Conservation (phyloP, 2,113 vertebrate species). For the Lepisosteus oculatus region DNA sequence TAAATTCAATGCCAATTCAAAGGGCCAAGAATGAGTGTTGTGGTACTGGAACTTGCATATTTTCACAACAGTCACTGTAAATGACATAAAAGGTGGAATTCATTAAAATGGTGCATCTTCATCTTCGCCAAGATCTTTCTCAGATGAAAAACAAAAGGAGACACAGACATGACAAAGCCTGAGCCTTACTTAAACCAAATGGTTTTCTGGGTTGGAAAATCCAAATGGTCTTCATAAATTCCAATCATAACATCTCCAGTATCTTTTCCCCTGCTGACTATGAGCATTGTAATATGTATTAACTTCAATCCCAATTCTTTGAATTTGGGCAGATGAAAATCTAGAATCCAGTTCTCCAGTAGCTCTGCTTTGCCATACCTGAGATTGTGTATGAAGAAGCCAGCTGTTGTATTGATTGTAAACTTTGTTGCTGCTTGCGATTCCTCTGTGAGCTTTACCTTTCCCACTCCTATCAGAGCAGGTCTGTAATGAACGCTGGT, state of each 20-base stretch:
- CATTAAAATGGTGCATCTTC: constrained; percentile 6
- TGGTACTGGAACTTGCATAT: no score
- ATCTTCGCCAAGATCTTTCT: not conserved
- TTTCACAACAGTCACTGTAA: no score
- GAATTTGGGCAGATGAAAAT: not conserved
- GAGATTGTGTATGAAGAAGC: not conserved
- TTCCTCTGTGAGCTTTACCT: constrained; percentile 68
- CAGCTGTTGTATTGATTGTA: constrained; percentile 41
- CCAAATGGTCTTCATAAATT: no score
- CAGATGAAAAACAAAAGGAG: no score
- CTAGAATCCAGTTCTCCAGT: constrained; percentile 10
- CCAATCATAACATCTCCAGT: no score
- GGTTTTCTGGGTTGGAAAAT: no score
- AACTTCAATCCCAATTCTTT: no score
- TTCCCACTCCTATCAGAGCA: constrained; percentile 63
- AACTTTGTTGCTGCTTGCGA: constrained; percentile 41
- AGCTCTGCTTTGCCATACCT: constrained; percentile 7
- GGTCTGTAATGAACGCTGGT: constrained; percentile 48
- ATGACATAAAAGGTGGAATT: not conserved
- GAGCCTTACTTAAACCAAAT: not conserved
- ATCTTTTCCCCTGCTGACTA: no score
- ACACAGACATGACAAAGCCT: not conserved
- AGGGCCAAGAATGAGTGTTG: no score
- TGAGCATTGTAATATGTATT: no score
- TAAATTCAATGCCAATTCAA: no score